Conservation (phyloP, 1,140 invertebrate species). For the Drosophila truncata region DNA sequence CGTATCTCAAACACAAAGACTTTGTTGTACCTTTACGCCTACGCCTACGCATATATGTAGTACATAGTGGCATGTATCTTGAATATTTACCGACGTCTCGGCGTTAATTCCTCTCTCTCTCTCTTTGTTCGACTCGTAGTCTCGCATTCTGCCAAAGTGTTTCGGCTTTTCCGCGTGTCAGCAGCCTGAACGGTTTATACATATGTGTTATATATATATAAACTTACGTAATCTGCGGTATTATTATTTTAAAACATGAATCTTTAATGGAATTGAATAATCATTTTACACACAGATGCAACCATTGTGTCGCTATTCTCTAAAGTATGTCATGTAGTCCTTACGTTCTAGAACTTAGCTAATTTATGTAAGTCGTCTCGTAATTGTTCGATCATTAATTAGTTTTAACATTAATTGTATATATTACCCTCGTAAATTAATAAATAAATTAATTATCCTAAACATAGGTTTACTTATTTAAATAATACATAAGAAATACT, state of each 20-base stretch:
- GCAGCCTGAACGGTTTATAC: conserved; percentile 30
- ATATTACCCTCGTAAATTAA: conserved; percentile 62
- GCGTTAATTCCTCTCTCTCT: conserved; percentile 38
- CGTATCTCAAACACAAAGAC: conserved; percentile 81
- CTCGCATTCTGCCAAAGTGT: conserved; percentile 55
- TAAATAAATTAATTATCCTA: conserved; percentile 68
- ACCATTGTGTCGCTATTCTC: conserved; percentile 37
- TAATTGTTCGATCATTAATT: conserved; percentile 68
- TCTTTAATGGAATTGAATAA: conserved; percentile 76
- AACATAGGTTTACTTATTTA: conserved; percentile 11
- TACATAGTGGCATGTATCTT: conserved; percentile 46
- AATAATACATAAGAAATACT: not conserved
- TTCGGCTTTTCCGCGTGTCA: conserved; percentile 15
- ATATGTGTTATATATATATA: conserved; percentile 36
- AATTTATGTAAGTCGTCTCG: conserved; percentile 60
- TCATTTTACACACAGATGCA: conserved; percentile 39
- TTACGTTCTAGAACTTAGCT: conserved; percentile 63
- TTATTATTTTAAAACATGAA: conserved; percentile 75
- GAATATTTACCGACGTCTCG: conserved; percentile 50
- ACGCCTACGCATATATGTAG: conserved; percentile 25
- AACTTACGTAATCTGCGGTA: conserved; percentile 69
- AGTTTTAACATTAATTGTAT: conserved; percentile 76
- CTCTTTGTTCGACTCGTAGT: conserved; percentile 54
- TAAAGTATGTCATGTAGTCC: conserved; percentile 68
- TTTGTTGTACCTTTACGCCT: conserved; percentile 69